A percentile compares a stretch with the other conserved stretches of the same genome.
Conservation (phyloP, 2,888 invertebrate genomes). For the Agapostemon virescens region DNA sequence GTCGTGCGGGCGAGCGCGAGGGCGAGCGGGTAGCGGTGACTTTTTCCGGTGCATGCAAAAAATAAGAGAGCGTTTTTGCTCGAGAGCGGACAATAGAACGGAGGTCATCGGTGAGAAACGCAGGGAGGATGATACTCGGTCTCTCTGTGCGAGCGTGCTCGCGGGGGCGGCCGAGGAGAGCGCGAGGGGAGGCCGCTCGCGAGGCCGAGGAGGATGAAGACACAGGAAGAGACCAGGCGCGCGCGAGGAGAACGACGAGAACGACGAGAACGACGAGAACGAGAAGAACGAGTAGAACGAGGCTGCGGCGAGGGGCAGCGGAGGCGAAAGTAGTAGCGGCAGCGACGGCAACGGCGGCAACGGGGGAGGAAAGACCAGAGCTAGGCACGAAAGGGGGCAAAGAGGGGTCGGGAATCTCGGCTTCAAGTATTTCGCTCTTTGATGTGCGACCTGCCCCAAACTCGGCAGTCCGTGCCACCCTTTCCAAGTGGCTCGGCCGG, state of each 20-base stretch:
- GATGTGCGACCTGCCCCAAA: constrained; percentile 77
- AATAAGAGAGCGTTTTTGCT: constrained; percentile 75
- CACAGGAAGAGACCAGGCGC: constrained; percentile 12
- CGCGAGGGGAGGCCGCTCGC: neutral
- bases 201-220: constrained; percentile 20
- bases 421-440: constrained; percentile 79
- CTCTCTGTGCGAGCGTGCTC: neutral
- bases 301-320: constrained; percentile 3
- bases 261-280: constrained; percentile 13
- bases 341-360: neutral
- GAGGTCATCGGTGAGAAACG: constrained; percentile 74
- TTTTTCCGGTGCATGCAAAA: constrained; percentile 68
- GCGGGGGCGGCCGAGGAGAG: neutral
- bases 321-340: neutral
- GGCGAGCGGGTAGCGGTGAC: constrained; percentile 52
- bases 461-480: constrained; percentile 69
- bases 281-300: constrained; percentile 26
- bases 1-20: neutral
- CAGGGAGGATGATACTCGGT: constrained; percentile 44
- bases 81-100: constrained; percentile 75
- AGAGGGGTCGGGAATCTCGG: constrained; percentile 72
- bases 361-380: constrained; percentile 10
- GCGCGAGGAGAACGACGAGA: constrained; percentile 12
- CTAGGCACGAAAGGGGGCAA: constrained; percentile 12
- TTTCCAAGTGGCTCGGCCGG: constrained; percentile 65